Evolutionary conservation across 2,888 invertebrate species (phyloP).

Genomic region (Macrosoma leucophasiata): DNA sequence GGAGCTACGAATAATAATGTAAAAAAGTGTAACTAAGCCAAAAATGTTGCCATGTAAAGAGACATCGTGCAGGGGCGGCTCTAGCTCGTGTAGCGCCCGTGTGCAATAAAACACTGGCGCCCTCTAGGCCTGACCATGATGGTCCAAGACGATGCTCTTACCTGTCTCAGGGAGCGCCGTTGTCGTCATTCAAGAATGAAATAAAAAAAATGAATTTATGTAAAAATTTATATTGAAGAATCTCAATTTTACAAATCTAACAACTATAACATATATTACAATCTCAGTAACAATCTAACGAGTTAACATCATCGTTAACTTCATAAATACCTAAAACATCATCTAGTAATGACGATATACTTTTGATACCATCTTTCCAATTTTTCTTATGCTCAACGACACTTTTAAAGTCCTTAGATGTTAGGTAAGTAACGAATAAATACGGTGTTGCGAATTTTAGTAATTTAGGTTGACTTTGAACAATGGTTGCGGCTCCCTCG

Average conservation of each 20-base stretch:
- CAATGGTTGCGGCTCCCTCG: slow-evolving; percentile 34
- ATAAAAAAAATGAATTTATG: not conserved
- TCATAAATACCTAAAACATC: slow-evolving; percentile 81
- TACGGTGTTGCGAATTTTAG: slow-evolving; percentile 61
- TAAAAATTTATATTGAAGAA: slow-evolving; percentile 8
- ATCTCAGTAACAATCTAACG: slow-evolving; percentile 82
- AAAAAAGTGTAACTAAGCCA: not conserved
- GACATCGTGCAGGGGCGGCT: too few relatives aligned
- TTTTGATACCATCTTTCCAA: slow-evolving; percentile 81
- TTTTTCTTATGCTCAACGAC: slow-evolving; percentile 76
- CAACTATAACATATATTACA: slow-evolving; percentile 6
- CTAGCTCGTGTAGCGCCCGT: too few relatives aligned
- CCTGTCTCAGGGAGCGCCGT: too few relatives aligned
- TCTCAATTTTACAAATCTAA: slow-evolving; percentile 6
- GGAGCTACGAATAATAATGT: not conserved
- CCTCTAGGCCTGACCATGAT: too few relatives aligned
- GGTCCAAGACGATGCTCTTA: too few relatives aligned
- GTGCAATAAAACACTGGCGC: too few relatives aligned
- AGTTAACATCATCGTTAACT: slow-evolving; percentile 69
- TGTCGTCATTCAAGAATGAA: not conserved
- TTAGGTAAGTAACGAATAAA: slow-evolving; percentile 76
- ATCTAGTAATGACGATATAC: slow-evolving; percentile 82
- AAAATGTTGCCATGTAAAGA: too few relatives aligned
- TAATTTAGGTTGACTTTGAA: slow-evolving; percentile 33
- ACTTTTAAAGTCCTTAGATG: slow-evolving; percentile 75